Base-by-base conservation (phyloP, 1,140 invertebrate genomes). In the Orchestia grillus region DNA sequence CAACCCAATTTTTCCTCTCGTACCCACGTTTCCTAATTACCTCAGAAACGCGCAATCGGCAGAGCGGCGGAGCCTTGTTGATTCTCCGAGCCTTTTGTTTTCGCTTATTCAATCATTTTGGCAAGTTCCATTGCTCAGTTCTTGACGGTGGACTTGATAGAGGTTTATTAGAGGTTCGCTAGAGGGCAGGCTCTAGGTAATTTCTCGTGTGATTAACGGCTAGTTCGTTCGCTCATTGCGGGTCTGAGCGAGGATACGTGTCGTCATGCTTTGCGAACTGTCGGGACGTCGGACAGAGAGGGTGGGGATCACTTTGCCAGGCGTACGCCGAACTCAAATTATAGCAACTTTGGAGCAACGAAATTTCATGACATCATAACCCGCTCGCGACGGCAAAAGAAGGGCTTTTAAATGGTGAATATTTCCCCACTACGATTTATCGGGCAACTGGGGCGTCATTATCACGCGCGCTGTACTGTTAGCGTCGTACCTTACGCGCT, bases 151-250 rank as follows among this genome's bases (percentile, higher is more conserved):
- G 44, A 94, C 92, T 94, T 44, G 92, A 94, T 94, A 45, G 92
- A 94, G 92, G 92, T 45, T 94, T 94, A 94, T 94, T 94, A 45
- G 40, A 94, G 92, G 92, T 47, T 47, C 44, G 92, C 43, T 44
- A 94, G 41, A 90, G 92, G 92, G 92, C 44, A 45, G 92, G 40
- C 41, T 45, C 92, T n/a, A n/a, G 92, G 92, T 94, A 45, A 94
- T 94, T 94, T 94, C 44, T 94, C 92, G 44, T 44, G 44, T 94
- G 92, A 94, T 94, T 94, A 94, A 94, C 92, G 92, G 92, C 44
- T 45, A 45, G 92, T 94, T 94, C 44, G 41, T n/a, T 44, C 43
- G 92, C 23, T 94, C 43, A 47, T 94, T 94, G 92, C 92, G 8
- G 92, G 92, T 40, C 44, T n/a, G 16, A 8, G 40, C 44, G 44